These are phyloP conservation scores for Spisula solida DNA, from an alignment of 2,888 invertebrate species.

Conservation along the genomic window DNA sequence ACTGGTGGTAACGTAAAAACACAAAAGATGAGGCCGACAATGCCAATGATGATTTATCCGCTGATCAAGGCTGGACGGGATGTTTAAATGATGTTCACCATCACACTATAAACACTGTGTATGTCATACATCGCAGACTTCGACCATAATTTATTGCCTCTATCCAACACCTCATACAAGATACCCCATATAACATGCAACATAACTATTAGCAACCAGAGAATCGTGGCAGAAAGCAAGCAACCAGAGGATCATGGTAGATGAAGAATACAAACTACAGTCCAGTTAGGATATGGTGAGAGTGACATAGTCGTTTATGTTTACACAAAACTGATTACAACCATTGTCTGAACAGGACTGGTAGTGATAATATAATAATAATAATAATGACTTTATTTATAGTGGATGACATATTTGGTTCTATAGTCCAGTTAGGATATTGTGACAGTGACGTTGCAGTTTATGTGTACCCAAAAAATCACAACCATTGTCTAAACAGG, in stretches of 20 bases:
- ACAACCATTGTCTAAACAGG: no score
- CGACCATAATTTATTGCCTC: slow-evolving; percentile 40
- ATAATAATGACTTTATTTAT: no score
- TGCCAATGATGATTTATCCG: slow-evolving; percentile 63
- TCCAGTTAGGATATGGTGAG: no score
- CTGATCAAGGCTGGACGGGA: slow-evolving; percentile 49
- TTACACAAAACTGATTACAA: no score
- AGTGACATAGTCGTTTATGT: no score
- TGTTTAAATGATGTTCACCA: slow-evolving; percentile 53
- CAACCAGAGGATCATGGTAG: slow-evolving; percentile 35
- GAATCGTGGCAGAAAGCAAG: slow-evolving; percentile 35
- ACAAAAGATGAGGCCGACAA: slow-evolving; percentile 59
- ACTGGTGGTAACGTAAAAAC: slow-evolving; percentile 53
- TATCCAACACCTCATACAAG: slow-evolving; percentile 20
- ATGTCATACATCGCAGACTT: slow-evolving; percentile 53
- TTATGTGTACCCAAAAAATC: no score
- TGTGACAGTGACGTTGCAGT: no score
- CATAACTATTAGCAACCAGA: slow-evolving; percentile 52
- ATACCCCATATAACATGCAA: slow-evolving; percentile 46
- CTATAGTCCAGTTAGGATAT: no score
- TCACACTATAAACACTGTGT: slow-evolving; percentile 59
- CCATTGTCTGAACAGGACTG: no score
- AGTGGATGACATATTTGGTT: no score
- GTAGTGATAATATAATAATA: no score
- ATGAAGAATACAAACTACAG: slow-evolving; percentile 35